Percentiles rank a stretch among this genome's conserved stretches.
phyloP scores from a whole-genome alignment of 2,888 invertebrate species.

The Steinernema carpocapsae region DNA sequence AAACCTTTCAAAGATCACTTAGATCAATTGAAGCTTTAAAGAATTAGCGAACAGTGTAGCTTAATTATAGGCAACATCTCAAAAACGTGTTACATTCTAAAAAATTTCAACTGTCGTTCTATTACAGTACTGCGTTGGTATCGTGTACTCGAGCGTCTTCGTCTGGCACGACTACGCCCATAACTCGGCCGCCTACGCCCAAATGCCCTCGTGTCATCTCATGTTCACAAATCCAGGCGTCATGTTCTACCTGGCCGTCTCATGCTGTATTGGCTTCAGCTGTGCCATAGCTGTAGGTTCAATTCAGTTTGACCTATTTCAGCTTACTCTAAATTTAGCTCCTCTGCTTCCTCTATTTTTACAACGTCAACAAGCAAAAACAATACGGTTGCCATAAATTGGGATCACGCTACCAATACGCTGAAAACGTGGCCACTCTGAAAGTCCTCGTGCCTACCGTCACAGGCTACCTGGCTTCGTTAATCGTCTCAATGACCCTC shows the following conservation, averaged over 20 bases:
- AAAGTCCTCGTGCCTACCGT: slow-evolving; percentile 36
- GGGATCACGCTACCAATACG: slow-evolving; percentile 36
- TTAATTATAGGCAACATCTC: too few relatives aligned
- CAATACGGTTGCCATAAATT: background rate
- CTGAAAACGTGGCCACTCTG: slow-evolving; percentile 34
- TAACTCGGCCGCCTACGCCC: slow-evolving; percentile 1
- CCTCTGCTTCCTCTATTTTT: slow-evolving; percentile 30
- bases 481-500: slow-evolving; percentile 25
- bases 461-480: slow-evolving; percentile 34
- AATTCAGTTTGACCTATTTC: background rate
- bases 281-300: slow-evolving; percentile 4
- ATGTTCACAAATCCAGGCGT: slow-evolving; percentile 28
- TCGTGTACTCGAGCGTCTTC: slow-evolving; percentile 12
- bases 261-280: slow-evolving; percentile 12
- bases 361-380: slow-evolving; percentile 34
- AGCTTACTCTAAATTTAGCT: slow-evolving; percentile 12
- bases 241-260: slow-evolving; percentile 30
- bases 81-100: too few relatives aligned
- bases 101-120: background rate
- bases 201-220: slow-evolving; percentile 26
- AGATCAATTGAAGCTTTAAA: too few relatives aligned
- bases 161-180: slow-evolving; percentile 23
- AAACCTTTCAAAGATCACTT: too few relatives aligned
- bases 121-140: slow-evolving; percentile 7
- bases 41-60: too few relatives aligned